A percentile compares a stretch with the other conserved stretches of the same genome.
Conservation (phyloP, 2,797 vertebrate genomes). For the Ispidina picta region DNA sequence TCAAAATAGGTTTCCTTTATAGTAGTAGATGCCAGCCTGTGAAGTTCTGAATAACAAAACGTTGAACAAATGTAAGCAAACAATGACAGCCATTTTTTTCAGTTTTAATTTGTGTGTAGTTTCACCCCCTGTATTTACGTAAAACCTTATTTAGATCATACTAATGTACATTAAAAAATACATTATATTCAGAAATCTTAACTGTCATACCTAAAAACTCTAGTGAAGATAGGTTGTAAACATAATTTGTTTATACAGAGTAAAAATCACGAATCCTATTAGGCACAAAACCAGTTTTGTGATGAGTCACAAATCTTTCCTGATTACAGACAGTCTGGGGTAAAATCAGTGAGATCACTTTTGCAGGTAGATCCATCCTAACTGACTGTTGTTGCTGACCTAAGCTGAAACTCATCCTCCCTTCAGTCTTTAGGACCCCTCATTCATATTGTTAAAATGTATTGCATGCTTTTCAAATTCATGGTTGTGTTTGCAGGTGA, state of each 20-base stretch:
- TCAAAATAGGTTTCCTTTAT: slow-evolving; percentile 65
- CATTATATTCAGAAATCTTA: slow-evolving; percentile 65
- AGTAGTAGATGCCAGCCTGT: slow-evolving; percentile 59
- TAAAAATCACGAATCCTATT: not conserved
- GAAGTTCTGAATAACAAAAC: slow-evolving; percentile 62
- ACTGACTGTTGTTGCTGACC: not conserved
- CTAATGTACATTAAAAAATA: slow-evolving; percentile 53
- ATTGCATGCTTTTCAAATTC: slow-evolving; percentile 25
- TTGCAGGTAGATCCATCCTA: slow-evolving; percentile 8
- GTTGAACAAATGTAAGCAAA: slow-evolving; percentile 69
- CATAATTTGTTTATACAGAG: slow-evolving; percentile 6
- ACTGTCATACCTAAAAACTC: slow-evolving; percentile 39
- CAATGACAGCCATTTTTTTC: slow-evolving; percentile 53
- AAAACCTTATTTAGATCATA: slow-evolving; percentile 60
- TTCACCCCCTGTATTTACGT: slow-evolving; percentile 63
- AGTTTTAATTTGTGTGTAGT: slow-evolving; percentile 50
- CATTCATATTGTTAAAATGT: slow-evolving; percentile 24
- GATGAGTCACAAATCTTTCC: not conserved
- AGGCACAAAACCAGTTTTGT: not conserved
- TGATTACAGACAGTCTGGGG: not conserved
- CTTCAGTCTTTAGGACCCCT: slow-evolving; percentile 10
- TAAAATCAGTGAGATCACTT: slow-evolving; percentile 3
- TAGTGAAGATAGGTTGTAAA: slow-evolving; percentile 52
- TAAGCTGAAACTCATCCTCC: not conserved
- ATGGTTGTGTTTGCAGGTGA: not conserved